Evolutionary conservation across 2,113 vertebrate genomes (phyloP), one percentile per base, ranked within the genome.

Genomic region (Poeciliopsis occidentalis): DNA sequence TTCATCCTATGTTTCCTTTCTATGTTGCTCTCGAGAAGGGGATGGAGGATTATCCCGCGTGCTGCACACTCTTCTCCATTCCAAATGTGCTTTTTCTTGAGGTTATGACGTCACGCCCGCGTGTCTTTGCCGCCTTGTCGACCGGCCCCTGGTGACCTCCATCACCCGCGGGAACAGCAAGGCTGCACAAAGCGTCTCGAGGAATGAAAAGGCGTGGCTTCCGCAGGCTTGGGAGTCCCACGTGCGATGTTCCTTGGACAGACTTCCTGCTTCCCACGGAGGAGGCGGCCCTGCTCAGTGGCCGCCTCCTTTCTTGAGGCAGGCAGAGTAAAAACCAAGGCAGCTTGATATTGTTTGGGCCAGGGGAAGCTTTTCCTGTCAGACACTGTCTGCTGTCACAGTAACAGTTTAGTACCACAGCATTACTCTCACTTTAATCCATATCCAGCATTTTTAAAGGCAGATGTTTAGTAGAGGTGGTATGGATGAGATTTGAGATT

Each of bases 171-270:
- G 86, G 90, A 68, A 10, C 68, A 63, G 67, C 86, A 89, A 83
- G 76, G 85, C 61, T 88, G 94, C 94, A 84, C 39, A 95, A 69
- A 95, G 80, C 34, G 92, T 77, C 60, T 47, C 78, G 87, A 90
- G 75, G 92, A 89, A 91, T 91, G 87, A 89, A 91, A 94, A 94
- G 94, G 94, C 94, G 92, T 92, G 81, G 79, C 92, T 90, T 62
- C 93, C 51, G 24, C 69, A 95, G 93, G 29, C 1, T 69, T 65
- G 0, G 93, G 83, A 85, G 91, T 0, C 70, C 63, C 83, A 92
- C 88, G 94, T 95, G 94, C 93, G 94, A 95, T 95, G 83, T 93
- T 94, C 93, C 76, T 94, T 85, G 87, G 27, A 95, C 93, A 94
- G 2, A n/a, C 1, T 12, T 37, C 94, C 94, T 93, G 92, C 88